These are phyloP conservation scores for Fistularia commersonii DNA, from an alignment of 2,797 vertebrate genomes.

Conservation along the genomic window DNA sequence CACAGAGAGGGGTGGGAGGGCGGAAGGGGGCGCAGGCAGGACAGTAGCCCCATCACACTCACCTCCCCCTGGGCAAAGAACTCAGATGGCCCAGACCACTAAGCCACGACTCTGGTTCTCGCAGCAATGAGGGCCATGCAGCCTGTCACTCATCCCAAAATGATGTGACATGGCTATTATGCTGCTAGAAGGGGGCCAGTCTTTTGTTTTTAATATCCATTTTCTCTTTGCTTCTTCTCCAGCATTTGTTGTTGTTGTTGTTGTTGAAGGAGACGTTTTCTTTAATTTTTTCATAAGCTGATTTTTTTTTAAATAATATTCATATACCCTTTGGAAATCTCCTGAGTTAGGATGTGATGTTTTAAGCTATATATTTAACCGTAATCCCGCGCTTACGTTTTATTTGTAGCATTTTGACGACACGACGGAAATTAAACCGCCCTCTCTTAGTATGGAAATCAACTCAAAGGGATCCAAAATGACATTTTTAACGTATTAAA, in stretches of 20 bases:
- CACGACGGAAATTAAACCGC: too few relatives aligned
- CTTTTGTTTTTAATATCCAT: slow-evolving; percentile 26
- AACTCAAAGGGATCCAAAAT: too few relatives aligned
- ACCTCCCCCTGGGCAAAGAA: slow-evolving; percentile 67
- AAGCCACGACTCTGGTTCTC: slow-evolving; percentile 49
- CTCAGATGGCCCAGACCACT: slow-evolving; percentile 67
- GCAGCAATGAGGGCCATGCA: slow-evolving; percentile 42
- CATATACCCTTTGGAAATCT: too few relatives aligned
- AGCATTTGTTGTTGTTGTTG: not conserved
- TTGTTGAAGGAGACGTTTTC: too few relatives aligned
- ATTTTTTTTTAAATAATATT: too few relatives aligned
- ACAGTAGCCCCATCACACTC: slow-evolving; percentile 59
- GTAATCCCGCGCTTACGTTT: too few relatives aligned
- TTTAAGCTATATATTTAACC: too few relatives aligned
- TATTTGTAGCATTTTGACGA: too few relatives aligned
- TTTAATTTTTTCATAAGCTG: too few relatives aligned
- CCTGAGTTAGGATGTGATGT: too few relatives aligned
- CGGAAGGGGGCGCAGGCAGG: slow-evolving; percentile 48
- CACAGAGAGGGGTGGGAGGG: slow-evolving; percentile 40
- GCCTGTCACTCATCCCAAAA: slow-evolving; percentile 65
- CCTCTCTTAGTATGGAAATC: too few relatives aligned
- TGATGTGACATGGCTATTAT: slow-evolving; percentile 69
- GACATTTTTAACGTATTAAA: too few relatives aligned
- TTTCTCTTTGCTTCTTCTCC: slow-evolving; percentile 16
- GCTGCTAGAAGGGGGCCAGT: slow-evolving; percentile 46